Evolutionary conservation across 1,140 invertebrate species (phyloP).

Genomic region (Heliconius hewitsoni): DNA sequence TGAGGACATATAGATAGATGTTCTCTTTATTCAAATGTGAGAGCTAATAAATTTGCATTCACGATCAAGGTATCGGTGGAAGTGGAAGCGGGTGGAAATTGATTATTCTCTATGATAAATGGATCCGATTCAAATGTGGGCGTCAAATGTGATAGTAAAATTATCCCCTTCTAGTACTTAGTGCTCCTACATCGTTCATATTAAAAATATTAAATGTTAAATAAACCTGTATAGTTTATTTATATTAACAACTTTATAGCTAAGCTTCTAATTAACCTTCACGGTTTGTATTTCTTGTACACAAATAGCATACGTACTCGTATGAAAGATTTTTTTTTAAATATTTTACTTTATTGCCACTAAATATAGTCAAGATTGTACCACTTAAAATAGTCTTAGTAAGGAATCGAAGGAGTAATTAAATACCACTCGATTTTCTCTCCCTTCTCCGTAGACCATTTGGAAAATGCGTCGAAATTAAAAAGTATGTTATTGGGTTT

Average conservation of each 20-base stretch:
- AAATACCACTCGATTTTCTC: background rate
- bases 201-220: background rate
- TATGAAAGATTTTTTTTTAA: too few species aligned
- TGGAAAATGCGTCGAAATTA: background rate
- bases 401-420: too few species aligned
- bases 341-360: too few species aligned
- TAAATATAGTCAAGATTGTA: too few species aligned
- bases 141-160: slow-evolving; percentile 30
- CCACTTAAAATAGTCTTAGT: too few species aligned
- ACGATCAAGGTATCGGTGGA: slow-evolving; percentile 18
- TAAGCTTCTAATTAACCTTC: too few species aligned
- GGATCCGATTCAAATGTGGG: slow-evolving; percentile 25
- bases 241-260: too few species aligned
- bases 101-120: slow-evolving; percentile 33
- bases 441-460: background rate
- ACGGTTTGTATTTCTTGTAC: too few species aligned
- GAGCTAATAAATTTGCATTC: slow-evolving; percentile 31
- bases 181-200: background rate
- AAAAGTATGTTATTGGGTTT: too few species aligned
- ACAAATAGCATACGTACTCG: too few species aligned
- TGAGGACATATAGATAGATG: slow-evolving; percentile 2
- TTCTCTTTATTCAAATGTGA: slow-evolving; percentile 4
- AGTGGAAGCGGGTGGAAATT: slow-evolving; percentile 27
- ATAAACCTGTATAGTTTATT: too few species aligned
- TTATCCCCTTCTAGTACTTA: slow-evolving; percentile 9